Percentiles rank a stretch among this genome's conserved stretches.
Evolutionary conservation across 2,797 vertebrate genomes (phyloP).

Genomic region (Acropternis orthonyx): DNA sequence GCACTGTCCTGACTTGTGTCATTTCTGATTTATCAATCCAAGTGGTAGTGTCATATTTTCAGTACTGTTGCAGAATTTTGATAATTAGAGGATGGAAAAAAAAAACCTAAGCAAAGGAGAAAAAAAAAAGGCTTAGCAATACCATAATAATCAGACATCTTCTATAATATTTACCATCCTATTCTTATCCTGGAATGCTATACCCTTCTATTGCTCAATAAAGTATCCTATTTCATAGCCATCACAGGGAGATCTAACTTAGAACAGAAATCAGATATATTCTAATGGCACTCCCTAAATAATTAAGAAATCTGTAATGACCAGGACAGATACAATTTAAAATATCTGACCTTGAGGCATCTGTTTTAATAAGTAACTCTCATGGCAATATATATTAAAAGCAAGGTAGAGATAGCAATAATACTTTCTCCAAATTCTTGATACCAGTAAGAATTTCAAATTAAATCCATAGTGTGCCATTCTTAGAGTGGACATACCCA

Average conservation of each 20-base stretch:
- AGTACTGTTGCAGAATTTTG: constrained; percentile 13
- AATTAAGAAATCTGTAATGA: background rate
- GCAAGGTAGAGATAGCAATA: background rate
- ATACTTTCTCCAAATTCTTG: background rate
- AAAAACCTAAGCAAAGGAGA: background rate
- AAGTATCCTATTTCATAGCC: background rate
- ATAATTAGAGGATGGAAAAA: constrained; percentile 18
- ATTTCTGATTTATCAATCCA: constrained; percentile 37
- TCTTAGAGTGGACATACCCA: background rate
- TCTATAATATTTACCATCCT: background rate
- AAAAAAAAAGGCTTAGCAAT: background rate
- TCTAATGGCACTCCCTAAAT: background rate
- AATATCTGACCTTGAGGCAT: background rate
- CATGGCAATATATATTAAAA: background rate
- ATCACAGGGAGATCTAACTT: background rate
- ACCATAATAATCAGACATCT: background rate
- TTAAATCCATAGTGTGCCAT: background rate
- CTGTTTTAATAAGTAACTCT: background rate
- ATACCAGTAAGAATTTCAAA: background rate
- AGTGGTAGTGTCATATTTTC: constrained; percentile 6
- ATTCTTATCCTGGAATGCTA: background rate
- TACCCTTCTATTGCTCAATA: background rate
- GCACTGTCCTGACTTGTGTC: constrained; percentile 44
- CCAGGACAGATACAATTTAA: background rate
- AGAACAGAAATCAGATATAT: background rate